Evolutionary conservation across 2,113 vertebrate genomes (phyloP).

Genomic region (Camelus dromedarius): DNA sequence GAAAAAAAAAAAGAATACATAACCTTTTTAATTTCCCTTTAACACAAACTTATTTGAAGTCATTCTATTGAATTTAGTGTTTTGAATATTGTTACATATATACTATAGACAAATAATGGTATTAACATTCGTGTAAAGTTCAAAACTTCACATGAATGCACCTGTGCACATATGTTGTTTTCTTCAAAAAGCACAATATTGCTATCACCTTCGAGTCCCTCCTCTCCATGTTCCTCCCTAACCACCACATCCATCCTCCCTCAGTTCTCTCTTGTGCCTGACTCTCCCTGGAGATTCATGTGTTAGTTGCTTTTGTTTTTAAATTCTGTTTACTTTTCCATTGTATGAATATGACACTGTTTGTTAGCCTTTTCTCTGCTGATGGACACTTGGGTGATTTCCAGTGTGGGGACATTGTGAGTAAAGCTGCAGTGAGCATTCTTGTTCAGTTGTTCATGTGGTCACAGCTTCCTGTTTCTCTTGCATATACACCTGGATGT

Average conservation of each 20-base stretch:
- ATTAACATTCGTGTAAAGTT: background rate
- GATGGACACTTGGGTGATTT: background rate
- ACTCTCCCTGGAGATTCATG: background rate
- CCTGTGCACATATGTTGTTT: fast-evolving
- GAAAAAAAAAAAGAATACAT: background rate
- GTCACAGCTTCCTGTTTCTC: background rate
- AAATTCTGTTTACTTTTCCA: background rate
- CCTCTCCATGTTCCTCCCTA: background rate
- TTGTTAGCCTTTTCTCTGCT: background rate
- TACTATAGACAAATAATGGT: background rate
- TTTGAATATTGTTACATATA: background rate
- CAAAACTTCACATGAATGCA: background rate
- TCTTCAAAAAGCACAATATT: background rate
- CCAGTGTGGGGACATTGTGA: background rate
- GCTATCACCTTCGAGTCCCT: background rate
- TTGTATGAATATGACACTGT: background rate
- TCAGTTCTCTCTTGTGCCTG: background rate
- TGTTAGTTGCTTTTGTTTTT: background rate
- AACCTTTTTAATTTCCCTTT: background rate
- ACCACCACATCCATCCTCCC: background rate
- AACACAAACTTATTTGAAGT: background rate
- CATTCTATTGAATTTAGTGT: background rate
- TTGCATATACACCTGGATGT: background rate
- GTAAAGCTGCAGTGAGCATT: background rate
- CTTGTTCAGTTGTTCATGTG: background rate